Evolutionary conservation across 2,113 vertebrate species (phyloP).

Genomic region (chimpanzee (Pan troglodytes)): DNA sequence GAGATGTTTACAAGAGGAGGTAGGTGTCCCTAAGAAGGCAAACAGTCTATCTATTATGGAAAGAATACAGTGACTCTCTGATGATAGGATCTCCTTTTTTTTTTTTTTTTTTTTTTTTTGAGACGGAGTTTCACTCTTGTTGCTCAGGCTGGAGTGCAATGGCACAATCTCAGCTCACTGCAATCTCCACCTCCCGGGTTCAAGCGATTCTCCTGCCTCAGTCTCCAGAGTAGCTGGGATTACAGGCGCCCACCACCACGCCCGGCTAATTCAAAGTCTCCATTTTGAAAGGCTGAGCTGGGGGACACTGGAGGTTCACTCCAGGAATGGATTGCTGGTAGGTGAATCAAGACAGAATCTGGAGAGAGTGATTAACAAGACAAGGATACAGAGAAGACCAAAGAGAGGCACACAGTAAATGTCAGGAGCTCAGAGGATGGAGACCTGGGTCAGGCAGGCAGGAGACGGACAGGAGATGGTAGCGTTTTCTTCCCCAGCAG

Average conservation of each 20-base stretch:
- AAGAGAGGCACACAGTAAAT: too few relatives aligned
- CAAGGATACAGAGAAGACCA: not conserved
- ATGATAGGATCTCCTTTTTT: too few relatives aligned
- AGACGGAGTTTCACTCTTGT: too few relatives aligned
- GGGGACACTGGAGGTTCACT: not conserved
- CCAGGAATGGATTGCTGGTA: not conserved
- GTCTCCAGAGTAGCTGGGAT: not conserved
- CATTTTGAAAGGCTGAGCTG: not conserved
- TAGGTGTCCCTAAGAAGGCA: not conserved
- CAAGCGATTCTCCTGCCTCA: not conserved
- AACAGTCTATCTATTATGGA: not conserved
- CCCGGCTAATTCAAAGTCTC: not conserved
- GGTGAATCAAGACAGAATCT: not conserved
- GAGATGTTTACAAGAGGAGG: not conserved
- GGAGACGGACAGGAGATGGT: not conserved
- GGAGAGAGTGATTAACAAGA: not conserved
- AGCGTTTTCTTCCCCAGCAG: not conserved
- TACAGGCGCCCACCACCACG: not conserved
- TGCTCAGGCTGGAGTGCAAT: too few relatives aligned
- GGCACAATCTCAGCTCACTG: too few relatives aligned
- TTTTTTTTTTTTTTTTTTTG: too few relatives aligned
- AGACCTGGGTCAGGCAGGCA: not conserved
- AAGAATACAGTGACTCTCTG: conserved; percentile 18
- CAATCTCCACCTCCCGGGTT: not conserved
- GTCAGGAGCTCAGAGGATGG: not conserved